Percentiles rank a stretch among this genome's conserved stretches.
Evolutionary conservation across 2,113 vertebrate species (phyloP).

Genomic region (Paralichthys olivaceus): DNA sequence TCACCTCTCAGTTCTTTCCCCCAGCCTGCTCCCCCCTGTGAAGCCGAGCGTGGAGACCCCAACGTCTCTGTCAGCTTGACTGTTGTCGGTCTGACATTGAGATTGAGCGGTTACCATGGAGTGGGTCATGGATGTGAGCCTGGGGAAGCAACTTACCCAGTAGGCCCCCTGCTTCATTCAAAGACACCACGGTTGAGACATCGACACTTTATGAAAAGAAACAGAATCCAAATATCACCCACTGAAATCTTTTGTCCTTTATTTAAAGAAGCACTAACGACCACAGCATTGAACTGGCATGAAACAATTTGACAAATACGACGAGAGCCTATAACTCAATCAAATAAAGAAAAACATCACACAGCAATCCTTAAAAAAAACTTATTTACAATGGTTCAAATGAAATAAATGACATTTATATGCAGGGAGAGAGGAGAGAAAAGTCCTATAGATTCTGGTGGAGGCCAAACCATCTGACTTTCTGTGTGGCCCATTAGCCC

Average conservation of each 20-base stretch:
- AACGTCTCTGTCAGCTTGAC: constrained; percentile 44
- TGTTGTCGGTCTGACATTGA: constrained; percentile 57
- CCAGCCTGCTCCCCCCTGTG: neutral
- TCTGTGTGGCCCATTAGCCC: too few species aligned
- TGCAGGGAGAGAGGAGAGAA: too few species aligned
- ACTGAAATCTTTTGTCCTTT: neutral
- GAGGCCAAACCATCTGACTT: too few species aligned
- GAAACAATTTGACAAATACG: too few species aligned
- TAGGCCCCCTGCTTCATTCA: constrained; percentile 56
- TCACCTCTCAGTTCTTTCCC: constrained; percentile 18
- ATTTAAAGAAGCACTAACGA: neutral
- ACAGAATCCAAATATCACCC: constrained; percentile 25
- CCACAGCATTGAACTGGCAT: too few species aligned
- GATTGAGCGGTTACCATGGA: constrained; percentile 72
- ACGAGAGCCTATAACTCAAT: too few species aligned
- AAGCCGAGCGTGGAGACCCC: constrained; percentile 38
- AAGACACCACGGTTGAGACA: constrained; percentile 22
- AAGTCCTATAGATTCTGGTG: too few species aligned
- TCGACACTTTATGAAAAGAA: constrained; percentile 38
- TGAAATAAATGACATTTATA: too few species aligned
- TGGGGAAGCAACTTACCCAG: constrained; percentile 43
- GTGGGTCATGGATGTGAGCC: constrained; percentile 57
- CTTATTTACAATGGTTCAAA: too few species aligned
- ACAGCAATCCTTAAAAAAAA: too few species aligned
- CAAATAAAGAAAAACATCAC: too few species aligned